A percentile compares a stretch with the other conserved stretches of the same genome.
Evolutionary conservation across 2,888 invertebrate species (phyloP).

Genomic region (Mythimna impura): DNA sequence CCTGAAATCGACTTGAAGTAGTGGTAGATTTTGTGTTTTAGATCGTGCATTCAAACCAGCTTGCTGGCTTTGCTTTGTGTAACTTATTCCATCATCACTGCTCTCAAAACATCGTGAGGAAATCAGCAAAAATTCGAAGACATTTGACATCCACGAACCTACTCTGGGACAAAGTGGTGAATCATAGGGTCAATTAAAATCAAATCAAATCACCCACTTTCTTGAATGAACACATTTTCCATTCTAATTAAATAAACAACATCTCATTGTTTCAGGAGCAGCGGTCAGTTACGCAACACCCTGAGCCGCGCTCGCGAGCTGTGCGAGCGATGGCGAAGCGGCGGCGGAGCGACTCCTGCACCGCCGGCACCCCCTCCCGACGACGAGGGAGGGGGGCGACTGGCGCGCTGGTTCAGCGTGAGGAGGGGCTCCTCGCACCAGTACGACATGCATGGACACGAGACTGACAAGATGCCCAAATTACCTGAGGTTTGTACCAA

Average conservation of each 20-base stretch:
- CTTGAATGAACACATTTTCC: too few species aligned
- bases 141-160: neutral
- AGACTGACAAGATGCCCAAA: constrained; percentile 93
- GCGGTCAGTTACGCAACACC: constrained; percentile 94
- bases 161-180: neutral
- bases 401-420: constrained; percentile 97
- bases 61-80: neutral
- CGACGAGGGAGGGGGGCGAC: constrained; percentile 93
- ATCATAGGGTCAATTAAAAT: neutral
- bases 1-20: neutral
- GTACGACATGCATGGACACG: constrained; percentile 92
- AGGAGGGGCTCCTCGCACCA: constrained; percentile 95
- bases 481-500: constrained; percentile 92
- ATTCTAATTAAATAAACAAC: neutral
- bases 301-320: constrained; percentile 95
- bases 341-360: constrained; percentile 80
- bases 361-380: constrained; percentile 86
- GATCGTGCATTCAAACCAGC: neutral
- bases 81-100: neutral
- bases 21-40: too few species aligned
- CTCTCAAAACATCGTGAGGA: neutral
- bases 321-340: constrained; percentile 94
- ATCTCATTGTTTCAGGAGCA: constrained; percentile 89
- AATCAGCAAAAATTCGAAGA: neutral
- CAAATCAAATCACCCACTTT: too few species aligned